Evolutionary conservation across 2,797 vertebrate genomes (phyloP).

Genomic region (Myotis daubentonii): DNA sequence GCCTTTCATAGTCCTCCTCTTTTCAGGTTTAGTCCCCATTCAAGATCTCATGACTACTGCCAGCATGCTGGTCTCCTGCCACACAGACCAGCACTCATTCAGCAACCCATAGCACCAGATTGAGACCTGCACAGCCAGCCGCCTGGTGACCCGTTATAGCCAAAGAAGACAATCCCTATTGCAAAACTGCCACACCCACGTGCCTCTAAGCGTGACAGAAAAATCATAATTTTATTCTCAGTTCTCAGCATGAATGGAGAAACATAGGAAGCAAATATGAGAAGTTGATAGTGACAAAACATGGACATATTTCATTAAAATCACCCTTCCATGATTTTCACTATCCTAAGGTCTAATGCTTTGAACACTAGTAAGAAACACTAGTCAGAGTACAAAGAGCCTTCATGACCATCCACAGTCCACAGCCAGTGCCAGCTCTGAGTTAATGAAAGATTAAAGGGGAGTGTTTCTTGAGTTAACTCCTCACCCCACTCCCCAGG

Average conservation of each 20-base stretch:
- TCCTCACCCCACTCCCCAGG: too few species aligned
- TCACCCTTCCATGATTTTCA: not conserved
- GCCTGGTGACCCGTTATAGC: not conserved
- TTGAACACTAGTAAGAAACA: not conserved
- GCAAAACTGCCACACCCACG: not conserved
- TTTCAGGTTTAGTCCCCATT: not conserved
- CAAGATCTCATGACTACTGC: not conserved
- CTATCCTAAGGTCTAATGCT: not conserved
- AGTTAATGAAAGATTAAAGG: not conserved
- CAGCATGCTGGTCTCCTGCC: not conserved
- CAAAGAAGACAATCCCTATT: not conserved
- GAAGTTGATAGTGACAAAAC: not conserved
- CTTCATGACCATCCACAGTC: not conserved
- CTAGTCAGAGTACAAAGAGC: not conserved
- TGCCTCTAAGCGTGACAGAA: not conserved
- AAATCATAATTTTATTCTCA: not conserved
- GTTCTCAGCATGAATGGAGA: not conserved
- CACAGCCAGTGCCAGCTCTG: not conserved
- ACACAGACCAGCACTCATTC: not conserved
- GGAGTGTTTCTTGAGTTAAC: not conserved
- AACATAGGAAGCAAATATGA: slow-evolving; percentile 26
- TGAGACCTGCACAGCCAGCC: too few species aligned
- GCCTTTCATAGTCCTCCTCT: not conserved
- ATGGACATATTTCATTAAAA: slow-evolving; percentile 34
- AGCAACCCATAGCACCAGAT: fast-evolving